These are phyloP conservation scores for Myocastor coypus DNA, from an alignment of 2,113 vertebrate genomes.

Conservation along the genomic window DNA sequence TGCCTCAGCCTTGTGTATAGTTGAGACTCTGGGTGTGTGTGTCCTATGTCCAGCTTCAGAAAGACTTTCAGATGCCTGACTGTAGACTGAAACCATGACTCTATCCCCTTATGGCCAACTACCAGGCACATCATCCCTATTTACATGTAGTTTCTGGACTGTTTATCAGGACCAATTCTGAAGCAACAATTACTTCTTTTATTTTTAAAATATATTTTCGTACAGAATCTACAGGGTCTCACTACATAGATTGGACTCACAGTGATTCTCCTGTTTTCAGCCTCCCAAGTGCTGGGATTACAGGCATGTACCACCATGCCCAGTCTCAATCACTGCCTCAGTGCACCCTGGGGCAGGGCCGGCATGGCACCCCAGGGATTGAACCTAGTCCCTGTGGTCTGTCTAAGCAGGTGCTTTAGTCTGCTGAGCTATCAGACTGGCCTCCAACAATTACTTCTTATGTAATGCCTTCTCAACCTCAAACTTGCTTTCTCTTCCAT, in stretches of 20 bases:
- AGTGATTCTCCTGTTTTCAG: too few species aligned
- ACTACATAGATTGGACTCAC: too few species aligned
- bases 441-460: not conserved
- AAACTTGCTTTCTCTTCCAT: not conserved
- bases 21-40: not conserved
- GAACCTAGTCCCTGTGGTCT: too few species aligned
- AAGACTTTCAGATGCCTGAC: not conserved
- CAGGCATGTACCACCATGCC: too few species aligned
- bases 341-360: too few species aligned
- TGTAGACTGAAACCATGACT: not conserved
- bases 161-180: not conserved
- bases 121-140: not conserved
- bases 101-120: not conserved
- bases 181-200: not conserved
- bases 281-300: too few species aligned
- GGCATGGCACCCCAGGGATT: too few species aligned
- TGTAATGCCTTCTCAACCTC: not conserved
- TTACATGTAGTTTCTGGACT: not conserved
- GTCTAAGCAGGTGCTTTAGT: too few species aligned
- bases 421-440: too few species aligned
- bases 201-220: too few species aligned
- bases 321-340: too few species aligned
- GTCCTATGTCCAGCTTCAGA: not conserved
- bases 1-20: not conserved
- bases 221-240: too few species aligned